phyloP scores from a whole-genome alignment of 2,113 vertebrate genomes.

The Rattus norvegicus region GRCr8 NC_086022.1:115560001-115560500 shows the following conservation, averaged over 20 bases:
- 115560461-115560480: slow-evolving; percentile 4
- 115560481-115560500: neutral
- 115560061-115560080: neutral
- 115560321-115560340: neutral
- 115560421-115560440: neutral
- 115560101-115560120: neutral
- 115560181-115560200: too few relatives aligned
- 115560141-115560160: too few relatives aligned
- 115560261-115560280: neutral
- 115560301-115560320: neutral
- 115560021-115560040: neutral
- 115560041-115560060: neutral
- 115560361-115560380: neutral
- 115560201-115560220: neutral
- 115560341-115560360: neutral
- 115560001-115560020: neutral
- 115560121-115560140: neutral
- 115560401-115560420: neutral
- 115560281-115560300: neutral
- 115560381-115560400: neutral
- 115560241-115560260: neutral
- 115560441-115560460: neutral
- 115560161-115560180: neutral
- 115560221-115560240: too few relatives aligned
- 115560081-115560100: neutral